Percentiles rank a stretch among this genome's conserved stretches.
Evolutionary conservation across 1,140 invertebrate genomes (phyloP).

Genomic region (Bombus sibiricus): DNA sequence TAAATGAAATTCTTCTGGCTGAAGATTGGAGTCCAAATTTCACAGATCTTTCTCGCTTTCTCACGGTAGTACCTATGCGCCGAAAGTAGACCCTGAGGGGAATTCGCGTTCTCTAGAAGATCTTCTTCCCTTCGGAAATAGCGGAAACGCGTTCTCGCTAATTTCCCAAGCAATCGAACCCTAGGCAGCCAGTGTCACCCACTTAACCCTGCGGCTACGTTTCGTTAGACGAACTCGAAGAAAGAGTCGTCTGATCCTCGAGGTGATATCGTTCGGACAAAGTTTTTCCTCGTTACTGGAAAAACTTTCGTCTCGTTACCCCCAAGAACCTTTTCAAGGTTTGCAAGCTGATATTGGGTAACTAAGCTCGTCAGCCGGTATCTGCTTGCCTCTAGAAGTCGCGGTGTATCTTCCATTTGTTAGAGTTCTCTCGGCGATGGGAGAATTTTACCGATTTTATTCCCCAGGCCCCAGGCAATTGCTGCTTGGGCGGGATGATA

Average conservation of each 20-base stretch:
- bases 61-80: slow-evolving; percentile 17
- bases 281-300: slow-evolving; percentile 46
- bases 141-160: slow-evolving; percentile 66
- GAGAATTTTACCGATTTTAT: neutral
- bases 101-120: slow-evolving; percentile 74
- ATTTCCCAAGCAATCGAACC: slow-evolving; percentile 71
- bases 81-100: slow-evolving; percentile 75
- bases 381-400: neutral
- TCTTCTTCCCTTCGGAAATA: slow-evolving; percentile 10
- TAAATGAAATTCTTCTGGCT: neutral
- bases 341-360: neutral
- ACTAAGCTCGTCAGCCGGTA: neutral
- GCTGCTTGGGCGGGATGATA: neutral
- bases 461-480: neutral
- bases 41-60: slow-evolving; percentile 67
- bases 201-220: slow-evolving; percentile 71
- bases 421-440: neutral
- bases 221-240: slow-evolving; percentile 30
- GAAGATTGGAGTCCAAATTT: slow-evolving; percentile 64
- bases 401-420: neutral
- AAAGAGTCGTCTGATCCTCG: slow-evolving; percentile 35
- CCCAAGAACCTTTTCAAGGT: slow-evolving; percentile 4
- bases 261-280: slow-evolving; percentile 26
- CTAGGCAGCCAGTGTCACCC: slow-evolving; percentile 47
- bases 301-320: slow-evolving; percentile 16